These are phyloP conservation scores for Colistium nudipinnis DNA, from an alignment of 2,113 vertebrate species.

Conservation along the genomic window DNA sequence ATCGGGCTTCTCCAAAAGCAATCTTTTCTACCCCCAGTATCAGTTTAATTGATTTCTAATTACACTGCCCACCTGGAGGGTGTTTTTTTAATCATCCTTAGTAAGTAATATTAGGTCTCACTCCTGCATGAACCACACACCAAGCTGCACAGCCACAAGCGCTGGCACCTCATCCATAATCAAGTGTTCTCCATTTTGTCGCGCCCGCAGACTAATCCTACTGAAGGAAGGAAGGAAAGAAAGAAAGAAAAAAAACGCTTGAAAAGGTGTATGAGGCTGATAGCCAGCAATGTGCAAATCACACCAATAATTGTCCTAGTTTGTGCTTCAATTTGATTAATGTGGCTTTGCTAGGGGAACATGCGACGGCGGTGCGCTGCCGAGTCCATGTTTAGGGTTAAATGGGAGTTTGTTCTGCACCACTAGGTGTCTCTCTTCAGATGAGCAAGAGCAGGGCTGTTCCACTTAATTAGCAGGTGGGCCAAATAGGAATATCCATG, in stretches of 20 bases:
- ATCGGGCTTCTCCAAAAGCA: conserved; percentile 37
- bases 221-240: not conserved
- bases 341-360: conserved; percentile 54
- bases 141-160: conserved; percentile 41
- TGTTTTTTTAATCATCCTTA: conserved; percentile 67
- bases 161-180: conserved; percentile 63
- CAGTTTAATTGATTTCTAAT: conserved; percentile 74
- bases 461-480: no score
- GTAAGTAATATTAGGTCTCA: conserved; percentile 55
- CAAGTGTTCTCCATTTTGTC: conserved; percentile 48
- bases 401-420: conserved; percentile 31
- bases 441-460: conserved; percentile 37
- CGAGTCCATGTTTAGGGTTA: conserved; percentile 22
- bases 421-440: conserved; percentile 80
- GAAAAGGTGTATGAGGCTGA: conserved; percentile 34
- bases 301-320: conserved; percentile 61
- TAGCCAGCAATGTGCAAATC: conserved; percentile 57
- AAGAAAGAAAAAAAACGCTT: conserved; percentile 2
- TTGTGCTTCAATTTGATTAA: conserved; percentile 66
- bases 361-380: conserved; percentile 22
- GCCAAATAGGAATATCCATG: no score
- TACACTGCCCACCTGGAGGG: conserved; percentile 53
- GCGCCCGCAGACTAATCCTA: not conserved
- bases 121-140: conserved; percentile 38
- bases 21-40: conserved; percentile 41